Base-by-base conservation (phyloP, 2,888 invertebrate genomes). In the Polymixis lichenea region DNA sequence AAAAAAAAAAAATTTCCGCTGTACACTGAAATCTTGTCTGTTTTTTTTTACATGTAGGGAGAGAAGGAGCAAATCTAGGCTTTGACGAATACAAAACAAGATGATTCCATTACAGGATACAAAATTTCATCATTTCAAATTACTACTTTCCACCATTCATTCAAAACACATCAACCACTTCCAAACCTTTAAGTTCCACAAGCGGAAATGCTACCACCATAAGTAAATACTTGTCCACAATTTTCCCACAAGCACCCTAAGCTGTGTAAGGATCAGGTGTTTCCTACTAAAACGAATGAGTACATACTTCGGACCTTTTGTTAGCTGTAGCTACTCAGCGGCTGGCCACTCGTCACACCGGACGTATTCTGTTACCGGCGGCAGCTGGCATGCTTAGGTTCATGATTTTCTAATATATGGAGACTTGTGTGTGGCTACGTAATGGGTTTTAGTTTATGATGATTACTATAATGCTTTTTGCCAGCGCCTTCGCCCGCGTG, bases 321-420 rank as follows among this genome's bases (percentile, higher is more conserved):
- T 88, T 88, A 81, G 80, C 66, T 72, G 69, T 75, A 82, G 72
- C 82, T 82, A 82, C 82, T 82, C 66, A 74, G 75, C 73, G 73
- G 64, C 71, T 80, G 60, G 83, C 72, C 83, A 85, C 85, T 84
- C 76, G 70, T 73, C 73, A 15, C 80, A 88, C 87, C 87, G 87
- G 87, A 87, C 86, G 87, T 87, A 88, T 87, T 80, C 77, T 70
- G 86, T 87, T 87, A 88, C 87, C 75, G 66, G 61, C 32, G 58
- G n/a, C 88, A 87, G 88, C 87, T 86, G 87, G 73, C 65, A 38
- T 62, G 75, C 60, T 82, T 71, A 77, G 75, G 72, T 70, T 66
- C 69, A 74, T 75, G 66, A 67, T 83, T 82, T 78, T 83, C 77
- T 87, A 79, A 83, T 80, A 73, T 58, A 61, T 56, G 46, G 46